These are phyloP conservation scores for Macrosiphum euphorbiae DNA, from an alignment of 2,888 invertebrate species.

Conservation along the genomic window DNA sequence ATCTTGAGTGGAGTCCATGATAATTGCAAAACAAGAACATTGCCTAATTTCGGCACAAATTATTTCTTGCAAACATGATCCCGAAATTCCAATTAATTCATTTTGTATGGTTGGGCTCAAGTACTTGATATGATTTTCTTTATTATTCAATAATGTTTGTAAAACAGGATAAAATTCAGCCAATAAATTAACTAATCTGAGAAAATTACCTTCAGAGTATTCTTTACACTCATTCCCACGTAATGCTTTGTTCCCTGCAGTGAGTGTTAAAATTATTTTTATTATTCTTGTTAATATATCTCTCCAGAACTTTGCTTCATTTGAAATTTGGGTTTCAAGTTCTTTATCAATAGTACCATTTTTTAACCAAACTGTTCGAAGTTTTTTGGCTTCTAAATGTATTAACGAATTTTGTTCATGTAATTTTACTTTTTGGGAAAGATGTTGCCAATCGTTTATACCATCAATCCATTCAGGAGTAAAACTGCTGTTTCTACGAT, in stretches of 20 bases:
- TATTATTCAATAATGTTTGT: constrained; percentile 11
- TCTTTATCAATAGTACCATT: constrained; percentile 30
- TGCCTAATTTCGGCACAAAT: neutral
- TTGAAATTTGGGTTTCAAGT: constrained; percentile 16
- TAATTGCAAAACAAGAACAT: constrained; percentile 30
- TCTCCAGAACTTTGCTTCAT: neutral
- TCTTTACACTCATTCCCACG: no score
- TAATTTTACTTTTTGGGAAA: constrained; percentile 20
- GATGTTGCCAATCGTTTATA: constrained; percentile 13
- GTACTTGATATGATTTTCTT: constrained; percentile 3
- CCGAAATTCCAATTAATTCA: constrained; percentile 12
- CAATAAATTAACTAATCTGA: no score
- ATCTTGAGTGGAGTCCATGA: neutral
- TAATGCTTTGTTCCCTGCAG: constrained; percentile 20
- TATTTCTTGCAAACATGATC: neutral
- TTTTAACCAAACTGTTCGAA: constrained; percentile 21
- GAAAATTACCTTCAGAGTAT: no score
- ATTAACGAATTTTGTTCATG: constrained; percentile 5
- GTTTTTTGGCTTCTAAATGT: constrained; percentile 27
- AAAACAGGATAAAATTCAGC: constrained; percentile 25
- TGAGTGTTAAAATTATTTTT: constrained; percentile 23
- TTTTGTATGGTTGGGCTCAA: constrained; percentile 28
- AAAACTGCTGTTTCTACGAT: neutral
- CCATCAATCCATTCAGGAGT: constrained; percentile 11
- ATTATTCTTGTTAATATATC: constrained; percentile 17